These are phyloP conservation scores for Apodemus sylvaticus DNA, from an alignment of 2,113 vertebrate genomes.

Conservation along the genomic window DNA sequence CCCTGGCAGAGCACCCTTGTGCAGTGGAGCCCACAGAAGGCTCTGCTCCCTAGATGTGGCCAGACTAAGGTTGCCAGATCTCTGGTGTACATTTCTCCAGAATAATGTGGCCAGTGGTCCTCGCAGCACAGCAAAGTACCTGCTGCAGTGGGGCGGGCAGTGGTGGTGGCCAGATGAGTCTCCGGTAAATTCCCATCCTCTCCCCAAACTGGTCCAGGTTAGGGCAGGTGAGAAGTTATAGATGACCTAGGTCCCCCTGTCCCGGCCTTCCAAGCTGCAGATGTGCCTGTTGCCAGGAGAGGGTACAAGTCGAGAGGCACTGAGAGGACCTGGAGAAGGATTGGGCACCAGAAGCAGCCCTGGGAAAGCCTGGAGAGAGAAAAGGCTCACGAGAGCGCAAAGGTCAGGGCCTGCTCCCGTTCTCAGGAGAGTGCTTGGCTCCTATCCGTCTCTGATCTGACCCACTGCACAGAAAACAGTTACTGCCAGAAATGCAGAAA, in stretches of 20 bases:
- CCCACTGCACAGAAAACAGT: neutral
- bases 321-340: too few species aligned
- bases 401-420: too few species aligned
- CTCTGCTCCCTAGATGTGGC: neutral
- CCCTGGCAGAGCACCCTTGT: neutral
- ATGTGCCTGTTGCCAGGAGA: neutral
- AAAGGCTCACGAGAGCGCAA: neutral
- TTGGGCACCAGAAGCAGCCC: neutral
- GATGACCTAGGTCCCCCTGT: neutral
- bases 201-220: neutral
- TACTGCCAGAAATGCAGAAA: neutral
- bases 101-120: too few species aligned
- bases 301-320: neutral
- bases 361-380: neutral
- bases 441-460: neutral
- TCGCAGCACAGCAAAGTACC: accelerated
- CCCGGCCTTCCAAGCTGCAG: neutral
- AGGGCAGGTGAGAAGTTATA: neutral
- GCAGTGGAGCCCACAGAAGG: neutral
- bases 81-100: neutral
- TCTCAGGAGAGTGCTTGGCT: neutral
- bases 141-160: neutral
- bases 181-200: neutral
- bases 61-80: neutral
- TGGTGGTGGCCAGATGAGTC: neutral